Conservation (phyloP, 2,113 vertebrate species). For the Cranoglanis bouderius region DNA sequence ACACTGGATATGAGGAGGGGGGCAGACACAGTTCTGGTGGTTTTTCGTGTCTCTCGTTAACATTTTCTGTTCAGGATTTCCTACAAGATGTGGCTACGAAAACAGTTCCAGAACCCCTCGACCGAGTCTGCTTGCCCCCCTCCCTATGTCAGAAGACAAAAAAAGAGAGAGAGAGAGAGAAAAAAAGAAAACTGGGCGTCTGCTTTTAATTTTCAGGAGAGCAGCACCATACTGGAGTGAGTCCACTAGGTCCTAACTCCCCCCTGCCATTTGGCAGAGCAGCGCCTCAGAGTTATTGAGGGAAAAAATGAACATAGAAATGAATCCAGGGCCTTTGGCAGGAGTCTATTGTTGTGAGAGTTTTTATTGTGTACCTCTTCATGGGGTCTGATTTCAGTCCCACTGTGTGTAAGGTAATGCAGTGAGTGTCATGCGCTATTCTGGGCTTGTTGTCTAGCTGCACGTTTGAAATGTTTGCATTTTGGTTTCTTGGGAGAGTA, state of each 20-base stretch:
- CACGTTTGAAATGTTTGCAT: constrained; percentile 9
- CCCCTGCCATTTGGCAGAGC: constrained; percentile 52
- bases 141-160: constrained; percentile 50
- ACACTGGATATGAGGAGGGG: constrained; percentile 48
- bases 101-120: constrained; percentile 67
- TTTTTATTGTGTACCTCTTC: constrained; percentile 37
- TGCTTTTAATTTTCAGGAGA: constrained; percentile 76
- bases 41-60: constrained; percentile 74
- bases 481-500: constrained; percentile 11
- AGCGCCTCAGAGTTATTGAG: constrained; percentile 49
- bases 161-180: constrained; percentile 27
- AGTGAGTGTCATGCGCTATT: constrained; percentile 1
- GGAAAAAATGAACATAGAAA: constrained; percentile 67
- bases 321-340: constrained; percentile 62
- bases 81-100: constrained; percentile 67
- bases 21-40: constrained; percentile 62
- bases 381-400: constrained; percentile 40
- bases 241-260: constrained; percentile 73
- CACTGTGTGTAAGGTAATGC: constrained; percentile 40
- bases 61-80: constrained; percentile 78
- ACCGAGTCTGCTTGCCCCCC: no score
- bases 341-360: constrained; percentile 36
- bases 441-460: constrained; percentile 29
- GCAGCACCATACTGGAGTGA: constrained; percentile 55
- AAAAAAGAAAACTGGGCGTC: constrained; percentile 55